Percentiles rank a stretch among this genome's conserved stretches.
These are phyloP conservation scores for Cinclus mexicanus DNA, from an alignment of 2,113 vertebrate genomes.

Conservation along the genomic window DNA sequence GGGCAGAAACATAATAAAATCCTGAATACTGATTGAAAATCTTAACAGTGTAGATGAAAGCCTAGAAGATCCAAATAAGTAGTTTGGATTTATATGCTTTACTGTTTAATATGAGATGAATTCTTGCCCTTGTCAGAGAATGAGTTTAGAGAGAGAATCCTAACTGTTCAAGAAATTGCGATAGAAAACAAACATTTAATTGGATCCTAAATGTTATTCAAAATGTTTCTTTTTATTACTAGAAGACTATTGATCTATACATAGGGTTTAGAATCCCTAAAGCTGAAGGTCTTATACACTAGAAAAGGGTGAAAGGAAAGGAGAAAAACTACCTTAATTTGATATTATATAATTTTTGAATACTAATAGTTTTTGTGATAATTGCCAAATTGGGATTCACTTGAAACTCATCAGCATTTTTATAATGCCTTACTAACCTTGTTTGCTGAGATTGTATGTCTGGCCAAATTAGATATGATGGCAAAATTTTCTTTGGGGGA, in stretches of 20 bases:
- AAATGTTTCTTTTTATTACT: background rate
- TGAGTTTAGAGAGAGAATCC: background rate
- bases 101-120: background rate
- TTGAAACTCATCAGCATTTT: constrained; percentile 35
- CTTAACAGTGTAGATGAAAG: background rate
- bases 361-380: background rate
- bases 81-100: background rate
- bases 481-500: constrained; percentile 22
- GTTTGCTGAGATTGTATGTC: constrained; percentile 1
- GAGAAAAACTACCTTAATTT: background rate
- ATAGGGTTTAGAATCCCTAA: background rate
- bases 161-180: background rate
- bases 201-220: background rate
- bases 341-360: background rate
- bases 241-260: background rate
- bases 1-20: constrained; percentile 3
- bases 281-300: background rate
- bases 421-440: constrained; percentile 35
- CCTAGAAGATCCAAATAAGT: background rate
- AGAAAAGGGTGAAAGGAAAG: background rate
- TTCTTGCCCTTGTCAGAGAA: background rate
- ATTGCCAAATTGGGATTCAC: background rate
- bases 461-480: constrained; percentile 19
- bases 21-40: background rate
- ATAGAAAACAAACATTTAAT: background rate